Evolutionary conservation across 2,113 vertebrate species (phyloP).

Genomic region (Gopherus evgoodei): DNA sequence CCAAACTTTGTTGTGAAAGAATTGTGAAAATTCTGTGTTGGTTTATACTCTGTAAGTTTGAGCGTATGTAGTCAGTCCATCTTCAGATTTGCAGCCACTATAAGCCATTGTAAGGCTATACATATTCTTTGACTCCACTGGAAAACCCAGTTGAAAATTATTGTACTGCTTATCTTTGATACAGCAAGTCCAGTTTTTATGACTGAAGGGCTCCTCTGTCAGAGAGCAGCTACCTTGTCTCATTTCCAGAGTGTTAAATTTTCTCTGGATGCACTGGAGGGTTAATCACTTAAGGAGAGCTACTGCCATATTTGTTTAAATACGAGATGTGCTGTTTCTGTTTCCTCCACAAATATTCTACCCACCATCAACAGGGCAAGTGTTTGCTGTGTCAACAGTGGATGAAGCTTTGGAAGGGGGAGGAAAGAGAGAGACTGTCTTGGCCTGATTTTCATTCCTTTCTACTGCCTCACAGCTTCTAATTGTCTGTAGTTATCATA

Average conservation of each 20-base stretch:
- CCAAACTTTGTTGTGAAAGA: too few relatives aligned
- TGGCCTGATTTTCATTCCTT: neutral
- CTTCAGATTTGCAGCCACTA: too few relatives aligned
- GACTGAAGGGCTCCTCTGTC: too few relatives aligned
- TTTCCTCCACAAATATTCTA: neutral
- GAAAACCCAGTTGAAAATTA: too few relatives aligned
- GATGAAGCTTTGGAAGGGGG: neutral
- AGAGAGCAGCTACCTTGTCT: neutral
- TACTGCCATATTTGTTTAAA: neutral
- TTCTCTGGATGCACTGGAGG: neutral
- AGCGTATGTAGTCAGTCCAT: too few relatives aligned
- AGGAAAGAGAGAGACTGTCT: neutral
- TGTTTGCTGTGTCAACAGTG: too few relatives aligned
- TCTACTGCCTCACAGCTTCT: neutral
- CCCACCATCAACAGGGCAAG: too few relatives aligned
- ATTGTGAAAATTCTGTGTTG: too few relatives aligned
- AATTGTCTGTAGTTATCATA: too few relatives aligned
- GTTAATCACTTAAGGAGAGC: neutral
- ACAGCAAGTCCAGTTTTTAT: neutral
- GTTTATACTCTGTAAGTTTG: too few relatives aligned
- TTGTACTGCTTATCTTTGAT: neutral
- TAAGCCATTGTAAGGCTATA: too few relatives aligned
- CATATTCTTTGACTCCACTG: too few relatives aligned
- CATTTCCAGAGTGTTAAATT: neutral
- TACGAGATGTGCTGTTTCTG: neutral